A percentile compares a stretch with the other conserved stretches of the same genome.
Conservation (phyloP, 2,888 invertebrate genomes). For the Zaprionus lineosus region DNA sequence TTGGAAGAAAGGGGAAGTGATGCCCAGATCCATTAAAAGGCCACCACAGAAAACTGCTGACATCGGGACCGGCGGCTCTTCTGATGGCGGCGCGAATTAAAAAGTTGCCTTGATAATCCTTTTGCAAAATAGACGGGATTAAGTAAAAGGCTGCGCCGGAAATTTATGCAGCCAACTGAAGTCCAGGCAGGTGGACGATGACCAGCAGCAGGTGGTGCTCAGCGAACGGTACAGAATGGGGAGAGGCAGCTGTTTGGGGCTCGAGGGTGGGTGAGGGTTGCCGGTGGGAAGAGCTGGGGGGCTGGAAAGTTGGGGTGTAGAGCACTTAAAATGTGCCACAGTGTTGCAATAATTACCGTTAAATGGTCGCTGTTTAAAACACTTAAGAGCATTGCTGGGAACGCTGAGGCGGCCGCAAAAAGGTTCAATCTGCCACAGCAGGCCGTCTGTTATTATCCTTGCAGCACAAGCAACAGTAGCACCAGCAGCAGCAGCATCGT, state of each 20-base stretch:
- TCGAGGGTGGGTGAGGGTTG: constrained; percentile 1
- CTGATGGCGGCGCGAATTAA: constrained; percentile 61
- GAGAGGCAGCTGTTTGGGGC: too few relatives aligned
- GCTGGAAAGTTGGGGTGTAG: constrained; percentile 10
- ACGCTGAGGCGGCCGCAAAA: constrained; percentile 31
- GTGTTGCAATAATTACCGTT: constrained; percentile 77
- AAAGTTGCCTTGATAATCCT: constrained; percentile 77
- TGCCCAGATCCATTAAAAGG: constrained; percentile 65
- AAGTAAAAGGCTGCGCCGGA: constrained; percentile 69
- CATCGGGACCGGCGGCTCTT: constrained; percentile 48
- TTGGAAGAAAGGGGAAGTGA: not conserved
- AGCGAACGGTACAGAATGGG: too few relatives aligned
- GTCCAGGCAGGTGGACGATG: constrained; percentile 43
- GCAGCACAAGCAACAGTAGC: constrained; percentile 18
- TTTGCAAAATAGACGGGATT: constrained; percentile 76
- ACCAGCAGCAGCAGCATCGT: constrained; percentile 1
- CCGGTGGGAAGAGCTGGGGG: too few relatives aligned
- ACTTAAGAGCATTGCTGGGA: constrained; percentile 48
- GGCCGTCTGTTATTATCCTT: constrained; percentile 66
- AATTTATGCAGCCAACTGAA: constrained; percentile 66
- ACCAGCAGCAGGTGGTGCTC: constrained; percentile 36
- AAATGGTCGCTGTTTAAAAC: constrained; percentile 76
- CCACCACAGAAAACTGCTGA: constrained; percentile 69
- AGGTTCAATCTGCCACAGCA: constrained; percentile 54
- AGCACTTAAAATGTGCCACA: constrained; percentile 76